These are phyloP conservation scores for Antechinus flavipes DNA, from an alignment of 2,113 vertebrate genomes.

Conservation along the genomic window DNA sequence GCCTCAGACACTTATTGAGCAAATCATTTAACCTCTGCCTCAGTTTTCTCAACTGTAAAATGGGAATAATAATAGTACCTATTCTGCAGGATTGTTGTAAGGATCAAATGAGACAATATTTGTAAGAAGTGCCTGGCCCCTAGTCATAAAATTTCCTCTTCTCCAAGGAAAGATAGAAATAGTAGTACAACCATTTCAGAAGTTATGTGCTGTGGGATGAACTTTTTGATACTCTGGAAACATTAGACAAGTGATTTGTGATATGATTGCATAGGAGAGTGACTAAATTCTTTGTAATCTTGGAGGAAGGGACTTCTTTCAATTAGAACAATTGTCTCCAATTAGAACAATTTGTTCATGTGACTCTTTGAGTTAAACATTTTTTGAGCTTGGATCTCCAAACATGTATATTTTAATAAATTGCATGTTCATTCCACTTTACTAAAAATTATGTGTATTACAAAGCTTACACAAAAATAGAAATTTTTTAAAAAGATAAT, in stretches of 20 bases:
- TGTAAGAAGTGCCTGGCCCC: neutral
- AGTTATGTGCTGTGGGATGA: neutral
- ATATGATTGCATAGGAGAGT: neutral
- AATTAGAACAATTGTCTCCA: neutral
- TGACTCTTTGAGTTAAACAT: neutral
- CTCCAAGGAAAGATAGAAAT: neutral
- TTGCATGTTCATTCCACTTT: neutral
- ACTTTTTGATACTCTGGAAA: neutral
- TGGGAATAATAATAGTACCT: neutral
- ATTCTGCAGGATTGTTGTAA: neutral
- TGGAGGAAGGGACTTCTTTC: neutral
- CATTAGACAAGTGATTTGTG: neutral
- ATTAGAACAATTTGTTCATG: neutral
- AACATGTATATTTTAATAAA: neutral
- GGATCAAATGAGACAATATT: neutral
- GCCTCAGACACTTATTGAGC: neutral
- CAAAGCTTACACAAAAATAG: neutral
- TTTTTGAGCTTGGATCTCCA: neutral
- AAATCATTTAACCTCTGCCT: neutral
- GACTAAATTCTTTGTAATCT: neutral
- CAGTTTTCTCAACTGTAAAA: neutral
- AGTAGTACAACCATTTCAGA: neutral
- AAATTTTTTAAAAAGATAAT: neutral
- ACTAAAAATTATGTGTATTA: neutral
- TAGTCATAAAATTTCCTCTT: neutral